These are phyloP conservation scores for Cichladusa arquata DNA, from an alignment of 2,113 vertebrate genomes.

Conservation along the genomic window DNA sequence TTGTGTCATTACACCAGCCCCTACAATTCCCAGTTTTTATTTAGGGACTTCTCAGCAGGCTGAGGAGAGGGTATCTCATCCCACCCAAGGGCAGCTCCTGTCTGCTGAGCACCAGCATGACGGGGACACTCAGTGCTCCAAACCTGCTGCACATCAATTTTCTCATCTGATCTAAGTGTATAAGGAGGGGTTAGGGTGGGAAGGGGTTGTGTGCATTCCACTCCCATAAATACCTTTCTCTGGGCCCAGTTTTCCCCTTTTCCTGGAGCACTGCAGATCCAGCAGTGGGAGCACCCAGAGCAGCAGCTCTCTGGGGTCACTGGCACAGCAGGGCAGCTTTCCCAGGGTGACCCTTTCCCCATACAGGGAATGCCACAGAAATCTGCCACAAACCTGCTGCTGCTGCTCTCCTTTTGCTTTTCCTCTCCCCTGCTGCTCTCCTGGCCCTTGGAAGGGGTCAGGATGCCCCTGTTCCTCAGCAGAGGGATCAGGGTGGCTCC, in stretches of 20 bases:
- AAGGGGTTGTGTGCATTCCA: background rate
- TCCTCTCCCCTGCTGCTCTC: background rate
- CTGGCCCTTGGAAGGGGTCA: background rate
- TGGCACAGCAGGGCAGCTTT: background rate
- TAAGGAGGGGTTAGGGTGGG: background rate
- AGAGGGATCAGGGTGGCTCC: background rate
- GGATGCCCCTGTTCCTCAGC: background rate
- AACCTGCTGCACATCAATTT: background rate
- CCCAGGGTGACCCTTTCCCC: background rate
- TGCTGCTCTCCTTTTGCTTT: background rate
- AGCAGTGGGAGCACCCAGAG: rapidly evolving
- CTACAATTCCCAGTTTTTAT: background rate
- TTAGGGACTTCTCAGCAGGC: background rate
- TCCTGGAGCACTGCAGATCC: background rate
- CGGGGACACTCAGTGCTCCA: background rate
- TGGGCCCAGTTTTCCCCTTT: background rate
- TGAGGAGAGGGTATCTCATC: background rate
- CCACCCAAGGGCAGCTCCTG: background rate
- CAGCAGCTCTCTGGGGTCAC: background rate
- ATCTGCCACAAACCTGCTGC: background rate
- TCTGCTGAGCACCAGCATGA: background rate
- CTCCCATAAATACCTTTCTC: background rate
- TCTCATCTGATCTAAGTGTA: background rate
- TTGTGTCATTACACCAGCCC: background rate
- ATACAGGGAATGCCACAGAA: background rate